phyloP scores from a whole-genome alignment of 1,140 invertebrate genomes.

The Brachionus asplanchnoidis region DNA sequence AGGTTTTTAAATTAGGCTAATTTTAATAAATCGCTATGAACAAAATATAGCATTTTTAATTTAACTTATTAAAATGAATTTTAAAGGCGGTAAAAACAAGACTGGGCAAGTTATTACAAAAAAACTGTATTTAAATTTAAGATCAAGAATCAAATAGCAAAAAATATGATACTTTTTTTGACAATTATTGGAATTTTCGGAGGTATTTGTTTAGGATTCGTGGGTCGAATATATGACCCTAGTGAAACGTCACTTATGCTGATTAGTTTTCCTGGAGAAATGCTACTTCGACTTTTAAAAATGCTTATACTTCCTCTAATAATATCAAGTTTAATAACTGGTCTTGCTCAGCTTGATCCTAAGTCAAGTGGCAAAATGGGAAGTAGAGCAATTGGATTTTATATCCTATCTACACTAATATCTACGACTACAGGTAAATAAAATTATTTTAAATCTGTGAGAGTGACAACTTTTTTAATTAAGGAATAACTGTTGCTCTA shows the following conservation, averaged over 20 bases:
- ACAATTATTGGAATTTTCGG: slow-evolving; percentile 53
- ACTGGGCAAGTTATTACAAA: too few relatives aligned
- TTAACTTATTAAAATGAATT: too few relatives aligned
- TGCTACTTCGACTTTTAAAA: slow-evolving; percentile 60
- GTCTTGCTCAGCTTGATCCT: slow-evolving; percentile 51
- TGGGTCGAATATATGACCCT: slow-evolving; percentile 44
- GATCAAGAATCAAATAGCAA: not conserved
- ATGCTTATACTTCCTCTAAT: slow-evolving; percentile 60
- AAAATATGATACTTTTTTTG: slow-evolving; percentile 46
- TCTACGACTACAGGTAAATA: slow-evolving; percentile 49
- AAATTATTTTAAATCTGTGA: not conserved
- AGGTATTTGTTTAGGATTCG: slow-evolving; percentile 51
- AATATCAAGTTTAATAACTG: slow-evolving; percentile 57
- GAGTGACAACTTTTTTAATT: not conserved
- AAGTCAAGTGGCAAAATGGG: slow-evolving; percentile 57
- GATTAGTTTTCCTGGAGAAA: slow-evolving; percentile 58
- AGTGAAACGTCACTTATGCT: not conserved
- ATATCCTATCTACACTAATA: slow-evolving; percentile 57
- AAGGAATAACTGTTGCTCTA: not conserved
- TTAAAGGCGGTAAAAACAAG: not conserved
- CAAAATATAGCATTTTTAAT: too few relatives aligned
- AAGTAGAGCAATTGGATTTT: slow-evolving; percentile 57
- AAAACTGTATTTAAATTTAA: not conserved
- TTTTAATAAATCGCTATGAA: too few relatives aligned
- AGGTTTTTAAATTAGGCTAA: too few relatives aligned